phyloP scores from a whole-genome alignment of 2,888 invertebrate species.

The Sinohyriopsis cumingii region DNA sequence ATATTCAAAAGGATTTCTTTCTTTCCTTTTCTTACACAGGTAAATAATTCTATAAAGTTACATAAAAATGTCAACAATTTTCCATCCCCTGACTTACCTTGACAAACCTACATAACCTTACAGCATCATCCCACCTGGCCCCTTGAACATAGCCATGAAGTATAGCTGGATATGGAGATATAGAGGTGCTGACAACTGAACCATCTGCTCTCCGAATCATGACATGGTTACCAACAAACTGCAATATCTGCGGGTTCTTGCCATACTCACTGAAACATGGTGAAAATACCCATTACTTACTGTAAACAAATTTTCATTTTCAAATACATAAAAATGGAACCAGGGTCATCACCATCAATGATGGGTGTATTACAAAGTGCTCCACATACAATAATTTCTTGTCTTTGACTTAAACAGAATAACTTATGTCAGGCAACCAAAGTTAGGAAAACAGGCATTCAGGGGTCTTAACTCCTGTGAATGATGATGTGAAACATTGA shows the following conservation, averaged over 20 bases:
- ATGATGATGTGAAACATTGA: no score
- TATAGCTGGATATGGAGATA: slow-evolving; percentile 80
- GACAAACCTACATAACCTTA: slow-evolving; percentile 83
- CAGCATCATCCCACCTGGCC: slow-evolving; percentile 79
- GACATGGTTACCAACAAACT: slow-evolving; percentile 88
- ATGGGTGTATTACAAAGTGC: no score
- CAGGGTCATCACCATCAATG: no score
- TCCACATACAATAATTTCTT: no score
- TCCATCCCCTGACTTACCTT: slow-evolving; percentile 72
- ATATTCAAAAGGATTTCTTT: neutral
- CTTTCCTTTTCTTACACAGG: no score
- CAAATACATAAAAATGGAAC: neutral
- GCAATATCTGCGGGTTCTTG: slow-evolving; percentile 85
- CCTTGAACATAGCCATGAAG: slow-evolving; percentile 85
- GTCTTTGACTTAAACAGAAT: no score
- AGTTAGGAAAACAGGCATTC: no score
- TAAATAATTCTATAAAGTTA: neutral
- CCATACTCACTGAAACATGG: slow-evolving; percentile 83
- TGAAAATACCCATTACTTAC: neutral
- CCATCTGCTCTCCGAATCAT: slow-evolving; percentile 92
- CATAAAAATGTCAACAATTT: neutral
- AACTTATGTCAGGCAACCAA: no score
- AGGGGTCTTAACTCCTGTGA: no score
- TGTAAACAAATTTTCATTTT: neutral
- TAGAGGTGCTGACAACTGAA: slow-evolving; percentile 82